Base-by-base conservation (phyloP, 2,797 vertebrate genomes). In the Yasuhikotakia modesta region DNA sequence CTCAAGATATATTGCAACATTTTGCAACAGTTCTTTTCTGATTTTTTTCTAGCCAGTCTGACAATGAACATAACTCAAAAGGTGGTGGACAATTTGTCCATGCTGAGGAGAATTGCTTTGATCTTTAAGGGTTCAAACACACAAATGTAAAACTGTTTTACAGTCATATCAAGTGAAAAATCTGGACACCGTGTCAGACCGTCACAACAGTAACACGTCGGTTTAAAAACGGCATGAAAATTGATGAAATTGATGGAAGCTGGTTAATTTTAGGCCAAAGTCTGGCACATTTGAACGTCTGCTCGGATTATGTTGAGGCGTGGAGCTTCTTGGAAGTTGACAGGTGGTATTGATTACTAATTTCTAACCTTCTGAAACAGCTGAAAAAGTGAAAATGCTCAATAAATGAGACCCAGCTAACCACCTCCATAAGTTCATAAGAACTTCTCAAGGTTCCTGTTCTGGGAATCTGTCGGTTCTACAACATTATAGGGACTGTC, bases 381-480 rank as follows among this genome's bases (percentile, higher is more conserved):
- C n/a, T 76, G n/a, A 27, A 68, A 68, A 60, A 32, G 53, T 63
- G 45, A 69, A 53, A 43, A 45, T 21, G 35, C 24, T 53, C 46
- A 63, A 52, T 78, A 63, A 61, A 45, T 53, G 1, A 24, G 19
- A 78, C 63, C 19, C 35, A 70, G 27, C 10, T 6, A 43, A 68
- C 60, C 39, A 69, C 43, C 60, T 76, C n/a, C 65, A 35, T 27
- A 8, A 53, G 5, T n/a, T n/a, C n/a, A n/a, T n/a, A n/a, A n/a
- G n/a, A n/a, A n/a, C n/a, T n/a, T n/a, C n/a, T n/a, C n/a, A 24
- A 5, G 50, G 21, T n/a, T 35, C 27, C 13, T 61, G 64, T 27
- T 74, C 32, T 70, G 73, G 71, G 65, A 55, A 30, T 65, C 48
- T 63, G 65, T 60, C 73, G 27, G 65, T 52, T 80, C 7, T 12